Evolutionary conservation across 2,113 vertebrate genomes (phyloP), one percentile per base, ranked within the genome.

Genomic region (Oxyruncus cristatus): DNA sequence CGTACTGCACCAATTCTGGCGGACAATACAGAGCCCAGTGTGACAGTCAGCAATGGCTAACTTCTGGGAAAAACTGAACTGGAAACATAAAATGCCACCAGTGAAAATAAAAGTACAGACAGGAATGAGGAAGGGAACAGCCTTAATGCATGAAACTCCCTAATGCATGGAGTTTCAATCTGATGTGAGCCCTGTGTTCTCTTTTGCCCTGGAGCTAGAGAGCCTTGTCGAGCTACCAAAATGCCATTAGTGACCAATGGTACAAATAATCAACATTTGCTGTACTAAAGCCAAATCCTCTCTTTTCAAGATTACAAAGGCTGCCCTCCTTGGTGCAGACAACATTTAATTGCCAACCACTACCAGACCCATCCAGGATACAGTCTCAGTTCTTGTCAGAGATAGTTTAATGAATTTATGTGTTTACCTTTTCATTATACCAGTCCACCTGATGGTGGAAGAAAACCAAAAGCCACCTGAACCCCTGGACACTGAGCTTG

Each of bases 1-100:
- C 2, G 0, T 11, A 10, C 37, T 46, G 12, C 61, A 42, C 27
- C 46, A 39, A 3, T 67, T 77, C 50, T 58, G n/a, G 37, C 24
- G 22, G 63, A 26, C 13, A 23, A 5, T 2, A 16, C 33, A 16
- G 35, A 93, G 52, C 30, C 33, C 2, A 2, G 14, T 0, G 0
- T n/a, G n/a, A 59, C 56, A 61, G 14, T 20, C n/a, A 74, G 41
- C 14, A 56, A 12, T 35, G 1, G 0, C 5, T 49, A 44, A 63
- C 8, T 75, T 44, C 32, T 7, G 6, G 22, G 8, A 55, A 70
- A 91, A 79, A 41, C 5, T n/a, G 8, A 86, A 28, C n/a, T 70
- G 42, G 37, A 61, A 61, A 53, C 1, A 80, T 37, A 74, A 66
- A 74, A 35, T 1, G 5, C 3, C 23, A 58, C 47, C 22, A 53